Percentiles rank a stretch among this genome's conserved stretches.
Evolutionary conservation across 2,888 invertebrate genomes (phyloP).

Genomic region (Poecilobothrus nobilitatus): DNA sequence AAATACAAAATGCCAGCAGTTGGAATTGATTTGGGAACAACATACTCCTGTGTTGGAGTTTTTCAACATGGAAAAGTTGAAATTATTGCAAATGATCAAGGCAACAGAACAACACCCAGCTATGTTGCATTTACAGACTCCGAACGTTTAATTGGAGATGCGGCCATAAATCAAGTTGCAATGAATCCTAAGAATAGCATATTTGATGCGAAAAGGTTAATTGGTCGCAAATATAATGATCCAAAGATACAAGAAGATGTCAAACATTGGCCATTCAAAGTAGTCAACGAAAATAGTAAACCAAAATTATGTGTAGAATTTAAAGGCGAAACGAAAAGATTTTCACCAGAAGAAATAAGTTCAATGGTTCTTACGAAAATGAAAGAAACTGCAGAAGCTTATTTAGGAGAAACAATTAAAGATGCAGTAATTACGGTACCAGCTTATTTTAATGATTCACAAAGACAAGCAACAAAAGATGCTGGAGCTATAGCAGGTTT

Average conservation of each 20-base stretch:
- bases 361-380: constrained; percentile 91
- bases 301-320: constrained; percentile 76
- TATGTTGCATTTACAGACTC: constrained; percentile 77
- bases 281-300: constrained; percentile 69
- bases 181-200: constrained; percentile 88
- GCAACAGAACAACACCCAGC: constrained; percentile 71
- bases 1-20: constrained; percentile 49
- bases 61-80: constrained; percentile 74
- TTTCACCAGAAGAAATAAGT: constrained; percentile 87
- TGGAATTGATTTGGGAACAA: constrained; percentile 77
- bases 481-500: constrained; percentile 69
- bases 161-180: constrained; percentile 77
- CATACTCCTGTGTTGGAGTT: constrained; percentile 71
- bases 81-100: constrained; percentile 77
- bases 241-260: constrained; percentile 84
- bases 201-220: constrained; percentile 91
- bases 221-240: constrained; percentile 86
- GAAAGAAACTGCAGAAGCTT: constrained; percentile 71
- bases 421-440: constrained; percentile 75
- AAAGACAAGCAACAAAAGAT: constrained; percentile 71
- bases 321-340: constrained; percentile 81
- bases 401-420: constrained; percentile 55
- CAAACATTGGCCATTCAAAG: constrained; percentile 93
- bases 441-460: constrained; percentile 70
- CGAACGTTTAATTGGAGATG: constrained; percentile 76